Evolutionary conservation across 1,140 invertebrate species (phyloP).

Genomic region (Patella vulgata): DNA sequence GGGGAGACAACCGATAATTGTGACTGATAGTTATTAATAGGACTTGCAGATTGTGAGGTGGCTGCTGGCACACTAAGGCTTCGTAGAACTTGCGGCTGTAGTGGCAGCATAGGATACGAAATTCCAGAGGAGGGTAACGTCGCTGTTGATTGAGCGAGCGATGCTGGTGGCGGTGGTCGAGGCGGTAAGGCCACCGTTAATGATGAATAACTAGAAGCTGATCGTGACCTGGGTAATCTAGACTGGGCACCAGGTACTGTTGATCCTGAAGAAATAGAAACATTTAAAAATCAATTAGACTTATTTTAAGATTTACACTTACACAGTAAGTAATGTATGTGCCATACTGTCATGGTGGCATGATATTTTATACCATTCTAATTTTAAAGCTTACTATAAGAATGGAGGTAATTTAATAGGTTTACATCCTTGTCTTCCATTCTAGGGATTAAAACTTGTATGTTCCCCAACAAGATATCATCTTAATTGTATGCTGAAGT

Average conservation of each 20-base stretch:
- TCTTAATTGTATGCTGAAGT: no score
- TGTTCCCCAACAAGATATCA: no score
- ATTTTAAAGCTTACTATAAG: neutral
- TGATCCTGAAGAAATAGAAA: slow-evolving; percentile 10
- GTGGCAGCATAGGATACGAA: slow-evolving; percentile 7
- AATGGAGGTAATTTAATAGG: no score
- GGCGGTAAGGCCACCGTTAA: slow-evolving; percentile 49
- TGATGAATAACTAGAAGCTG: slow-evolving; percentile 33
- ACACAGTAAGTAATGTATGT: neutral
- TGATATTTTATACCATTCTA: neutral
- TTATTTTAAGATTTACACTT: neutral
- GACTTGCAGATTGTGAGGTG: slow-evolving; percentile 7
- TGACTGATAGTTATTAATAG: slow-evolving; percentile 3
- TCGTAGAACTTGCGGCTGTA: slow-evolving; percentile 34
- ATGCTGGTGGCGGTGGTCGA: slow-evolving; percentile 22
- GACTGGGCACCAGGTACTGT: slow-evolving; percentile 23
- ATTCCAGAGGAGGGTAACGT: slow-evolving; percentile 16
- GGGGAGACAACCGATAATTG: slow-evolving; percentile 30
- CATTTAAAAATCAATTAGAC: slow-evolving; percentile 1
- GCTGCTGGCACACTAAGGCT: slow-evolving; percentile 42
- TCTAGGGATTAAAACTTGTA: no score
- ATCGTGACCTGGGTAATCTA: slow-evolving; percentile 43
- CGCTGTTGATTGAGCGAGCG: slow-evolving; percentile 20
- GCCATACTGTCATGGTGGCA: neutral
- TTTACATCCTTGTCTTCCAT: no score